These are phyloP conservation scores for Tangara arthus DNA, from an alignment of 2,797 vertebrate genomes.

Conservation along the genomic window DNA sequence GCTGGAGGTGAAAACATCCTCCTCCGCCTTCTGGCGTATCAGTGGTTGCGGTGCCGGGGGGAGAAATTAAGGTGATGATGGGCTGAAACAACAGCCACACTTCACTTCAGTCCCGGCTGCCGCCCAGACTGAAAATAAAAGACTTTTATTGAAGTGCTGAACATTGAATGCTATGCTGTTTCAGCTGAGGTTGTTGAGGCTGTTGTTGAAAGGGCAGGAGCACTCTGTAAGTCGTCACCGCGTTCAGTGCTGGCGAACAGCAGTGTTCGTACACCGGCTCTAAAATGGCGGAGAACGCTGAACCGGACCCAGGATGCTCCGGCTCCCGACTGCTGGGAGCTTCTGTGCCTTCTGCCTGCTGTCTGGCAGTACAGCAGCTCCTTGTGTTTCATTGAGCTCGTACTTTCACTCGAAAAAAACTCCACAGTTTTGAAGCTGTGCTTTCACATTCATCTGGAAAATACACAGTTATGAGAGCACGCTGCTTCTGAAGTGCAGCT, in stretches of 20 bases:
- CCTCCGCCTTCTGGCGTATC: rapidly evolving
- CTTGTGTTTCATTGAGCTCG: rapidly evolving
- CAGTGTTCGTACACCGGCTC: rapidly evolving
- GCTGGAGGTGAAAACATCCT: neutral
- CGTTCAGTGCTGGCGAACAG: rapidly evolving
- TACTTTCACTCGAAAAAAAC: neutral
- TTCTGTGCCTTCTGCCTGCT: rapidly evolving
- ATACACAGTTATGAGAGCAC: rapidly evolving
- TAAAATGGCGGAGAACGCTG: neutral
- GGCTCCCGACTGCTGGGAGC: rapidly evolving
- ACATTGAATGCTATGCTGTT: rapidly evolving
- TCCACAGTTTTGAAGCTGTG: rapidly evolving
- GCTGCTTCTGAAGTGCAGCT: neutral
- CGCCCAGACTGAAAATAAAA: neutral
- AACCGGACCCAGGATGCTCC: rapidly evolving
- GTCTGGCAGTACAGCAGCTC: neutral
- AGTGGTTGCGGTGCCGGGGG: rapidly evolving
- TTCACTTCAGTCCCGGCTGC: neutral
- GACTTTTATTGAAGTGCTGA: rapidly evolving
- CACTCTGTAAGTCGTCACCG: rapidly evolving
- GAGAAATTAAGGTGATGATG: rapidly evolving
- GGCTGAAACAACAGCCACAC: rapidly evolving
- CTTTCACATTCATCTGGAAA: neutral
- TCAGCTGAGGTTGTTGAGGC: neutral
- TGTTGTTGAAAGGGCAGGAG: neutral